Conservation (phyloP, 1,140 invertebrate genomes). For the Heterodera schachtii region DNA sequence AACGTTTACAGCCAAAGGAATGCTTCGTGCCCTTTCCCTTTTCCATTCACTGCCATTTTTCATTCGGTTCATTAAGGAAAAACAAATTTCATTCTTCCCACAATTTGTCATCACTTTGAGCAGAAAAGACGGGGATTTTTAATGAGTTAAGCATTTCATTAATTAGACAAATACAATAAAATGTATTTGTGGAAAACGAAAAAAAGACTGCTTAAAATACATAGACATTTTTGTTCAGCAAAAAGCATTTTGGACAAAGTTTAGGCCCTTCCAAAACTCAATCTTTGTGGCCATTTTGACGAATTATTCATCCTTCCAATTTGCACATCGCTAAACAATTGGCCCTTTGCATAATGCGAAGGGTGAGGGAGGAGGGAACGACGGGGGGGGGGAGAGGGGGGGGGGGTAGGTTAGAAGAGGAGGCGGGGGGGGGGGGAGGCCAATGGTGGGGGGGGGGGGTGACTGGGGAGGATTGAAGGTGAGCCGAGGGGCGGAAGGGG, state of each 20-base stretch:
- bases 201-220: neutral
- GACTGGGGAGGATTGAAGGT: neutral
- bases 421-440: too few species aligned
- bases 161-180: neutral
- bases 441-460: too few species aligned
- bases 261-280: neutral
- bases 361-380: neutral
- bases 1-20: too few species aligned
- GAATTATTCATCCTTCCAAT: neutral
- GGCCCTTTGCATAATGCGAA: slow-evolving; percentile 12
- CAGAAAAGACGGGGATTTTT: too few species aligned
- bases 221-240: neutral
- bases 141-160: neutral
- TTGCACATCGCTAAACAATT: slow-evolving; percentile 8
- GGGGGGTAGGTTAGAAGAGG: neutral
- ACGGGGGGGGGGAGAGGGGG: neutral
- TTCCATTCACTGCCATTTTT: too few species aligned
- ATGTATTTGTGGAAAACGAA: neutral
- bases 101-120: too few species aligned
- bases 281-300: neutral
- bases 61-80: too few species aligned
- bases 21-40: too few species aligned
- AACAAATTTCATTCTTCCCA: too few species aligned
- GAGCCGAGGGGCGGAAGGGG: neutral
- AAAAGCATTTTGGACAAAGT: slow-evolving; percentile 4